phyloP scores from a whole-genome alignment of 2,888 invertebrate species.

The Archips xylosteana region DNA sequence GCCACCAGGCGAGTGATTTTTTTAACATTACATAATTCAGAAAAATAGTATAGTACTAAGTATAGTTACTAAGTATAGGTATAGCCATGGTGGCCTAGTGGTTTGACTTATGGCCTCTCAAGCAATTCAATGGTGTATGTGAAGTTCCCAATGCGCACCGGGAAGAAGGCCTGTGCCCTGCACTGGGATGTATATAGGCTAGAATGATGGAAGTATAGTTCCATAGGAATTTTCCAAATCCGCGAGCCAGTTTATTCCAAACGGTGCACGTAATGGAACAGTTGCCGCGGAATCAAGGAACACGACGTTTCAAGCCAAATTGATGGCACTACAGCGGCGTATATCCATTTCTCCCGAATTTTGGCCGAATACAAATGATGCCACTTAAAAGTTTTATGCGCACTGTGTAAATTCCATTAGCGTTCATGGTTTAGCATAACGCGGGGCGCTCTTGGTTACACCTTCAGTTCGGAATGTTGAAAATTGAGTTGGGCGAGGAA shows the following conservation, averaged over 20 bases:
- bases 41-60: too few relatives aligned
- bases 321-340: constrained; percentile 41
- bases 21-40: too few relatives aligned
- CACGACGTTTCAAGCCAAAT: constrained; percentile 31
- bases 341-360: constrained; percentile 48
- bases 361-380: constrained; percentile 76
- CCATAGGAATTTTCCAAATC: too few relatives aligned
- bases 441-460: constrained; percentile 53
- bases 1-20: too few relatives aligned
- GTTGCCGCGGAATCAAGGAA: constrained; percentile 23
- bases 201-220: too few relatives aligned
- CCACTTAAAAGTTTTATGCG: constrained; percentile 80
- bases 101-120: too few relatives aligned
- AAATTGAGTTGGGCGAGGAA: constrained; percentile 43
- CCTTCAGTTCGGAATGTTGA: constrained; percentile 56
- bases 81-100: too few relatives aligned
- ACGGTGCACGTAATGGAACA: constrained; percentile 1
- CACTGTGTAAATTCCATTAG: constrained; percentile 79
- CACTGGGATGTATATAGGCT: too few relatives aligned
- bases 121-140: too few relatives aligned
- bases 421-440: constrained; percentile 77
- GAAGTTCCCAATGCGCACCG: too few relatives aligned
- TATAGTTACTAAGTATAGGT: too few relatives aligned
- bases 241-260: neutral
- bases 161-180: too few relatives aligned